Base-by-base conservation (phyloP, 1,140 invertebrate species). In the Scaptomyza graminum region DNA sequence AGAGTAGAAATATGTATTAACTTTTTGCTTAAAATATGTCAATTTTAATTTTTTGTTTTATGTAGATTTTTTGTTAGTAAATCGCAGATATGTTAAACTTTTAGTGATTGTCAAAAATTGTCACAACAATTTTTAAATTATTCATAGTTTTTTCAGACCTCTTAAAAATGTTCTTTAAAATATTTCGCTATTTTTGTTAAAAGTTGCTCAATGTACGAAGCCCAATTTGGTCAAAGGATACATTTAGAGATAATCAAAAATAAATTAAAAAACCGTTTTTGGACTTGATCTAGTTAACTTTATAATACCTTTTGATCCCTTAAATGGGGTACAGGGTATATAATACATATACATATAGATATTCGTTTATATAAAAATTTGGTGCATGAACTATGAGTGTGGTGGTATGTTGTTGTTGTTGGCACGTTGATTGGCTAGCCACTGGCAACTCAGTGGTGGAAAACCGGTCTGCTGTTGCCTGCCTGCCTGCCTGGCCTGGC, bases 391-490 rank as follows among this genome's bases (percentile, higher is more conserved):
- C 37, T 41, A 41, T 41, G 37, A 41, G 37, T 41, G 37, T 41
- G 37, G 37, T 41, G 37, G 37, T 41, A 5, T 41, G 11, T 41
- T 41, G 37, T 41, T n/a, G 37, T 37, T 61, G 41, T 65, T 67
- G 18, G 31, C 49, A 52, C n/a, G 57, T 63, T 56, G 68, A 66
- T 68, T 76, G 61, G 46, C 54, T 65, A 65, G 46, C 61, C 37
- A 41, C 12, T 41, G 37, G 31, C 28, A 65, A 54, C 31, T 31
- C 47, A 43, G 51, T 67, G 47, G 31, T 73, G 63, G 52, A 68
- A 73, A 76, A 76, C 74, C 70, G 74, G 74, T 76, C 70, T 69
- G 52, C 22, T 56, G 25, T 49, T 22, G 34, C 18, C 1, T 22
- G 18, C 18, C 18, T 18, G 18, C 18, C 18, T 18, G 34, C 31